phyloP scores from a whole-genome alignment of 2,888 invertebrate species.

The Trachelus iudaicus region DNA sequence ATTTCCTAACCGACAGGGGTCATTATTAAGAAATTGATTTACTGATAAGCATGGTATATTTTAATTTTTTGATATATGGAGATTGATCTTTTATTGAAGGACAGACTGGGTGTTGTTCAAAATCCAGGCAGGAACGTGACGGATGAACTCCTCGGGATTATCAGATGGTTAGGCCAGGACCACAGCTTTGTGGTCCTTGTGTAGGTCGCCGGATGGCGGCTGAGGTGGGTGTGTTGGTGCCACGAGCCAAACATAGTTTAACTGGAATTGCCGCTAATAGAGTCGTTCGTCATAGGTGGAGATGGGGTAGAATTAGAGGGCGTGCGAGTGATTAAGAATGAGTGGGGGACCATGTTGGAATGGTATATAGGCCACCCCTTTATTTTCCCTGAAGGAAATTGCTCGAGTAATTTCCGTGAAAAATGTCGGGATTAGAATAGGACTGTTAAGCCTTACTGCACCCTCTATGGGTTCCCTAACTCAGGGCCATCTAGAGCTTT shows the following conservation, averaged over 20 bases:
- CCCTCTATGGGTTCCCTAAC: not conserved
- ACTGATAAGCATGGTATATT: not conserved
- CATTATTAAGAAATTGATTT: not conserved
- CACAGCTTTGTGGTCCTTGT: constrained; percentile 44
- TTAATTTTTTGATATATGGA: not conserved
- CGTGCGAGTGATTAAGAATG: not conserved
- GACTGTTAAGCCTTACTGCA: constrained; percentile 8
- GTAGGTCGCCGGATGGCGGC: constrained; percentile 22
- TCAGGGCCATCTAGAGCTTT: not conserved
- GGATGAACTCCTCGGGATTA: not conserved
- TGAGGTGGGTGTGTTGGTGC: constrained; percentile 25
- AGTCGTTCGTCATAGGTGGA: constrained; percentile 37
- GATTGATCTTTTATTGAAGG: not conserved
- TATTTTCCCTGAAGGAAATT: constrained; percentile 32
- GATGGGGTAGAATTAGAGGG: not conserved
- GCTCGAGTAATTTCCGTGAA: constrained; percentile 44
- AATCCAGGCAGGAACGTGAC: not conserved
- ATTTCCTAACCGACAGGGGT: not conserved
- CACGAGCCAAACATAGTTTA: constrained; percentile 46
- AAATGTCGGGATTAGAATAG: constrained; percentile 36
- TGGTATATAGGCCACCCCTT: constrained; percentile 6
- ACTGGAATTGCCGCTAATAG: constrained; percentile 44
- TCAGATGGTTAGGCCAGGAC: constrained; percentile 43
- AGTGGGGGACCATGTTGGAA: not conserved
- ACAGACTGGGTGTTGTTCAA: not conserved